Percentiles rank a stretch among this genome's conserved stretches.
Conservation (phyloP, 1,140 invertebrate species). For the Nasonia vitripennis region DNA sequence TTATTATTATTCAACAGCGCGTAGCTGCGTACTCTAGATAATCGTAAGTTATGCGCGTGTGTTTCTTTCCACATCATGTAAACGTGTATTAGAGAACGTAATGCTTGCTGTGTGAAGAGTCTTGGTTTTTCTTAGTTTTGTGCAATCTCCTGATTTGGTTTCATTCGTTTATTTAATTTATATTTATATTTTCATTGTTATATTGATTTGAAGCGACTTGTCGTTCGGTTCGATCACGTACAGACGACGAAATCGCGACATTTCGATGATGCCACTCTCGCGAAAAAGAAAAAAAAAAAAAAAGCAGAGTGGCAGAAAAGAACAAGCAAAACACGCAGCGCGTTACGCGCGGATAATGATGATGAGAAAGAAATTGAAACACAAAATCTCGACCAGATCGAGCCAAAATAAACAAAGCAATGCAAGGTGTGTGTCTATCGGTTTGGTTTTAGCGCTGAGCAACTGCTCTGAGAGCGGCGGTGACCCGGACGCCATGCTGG, state of each 20-base stretch:
- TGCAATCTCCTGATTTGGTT: slow-evolving; percentile 45
- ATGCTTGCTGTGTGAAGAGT: slow-evolving; percentile 55
- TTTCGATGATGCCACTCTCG: slow-evolving; percentile 53
- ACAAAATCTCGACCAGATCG: background rate
- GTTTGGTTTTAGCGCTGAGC: slow-evolving; percentile 76
- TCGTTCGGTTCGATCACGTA: slow-evolving; percentile 64
- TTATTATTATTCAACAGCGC: slow-evolving; percentile 54
- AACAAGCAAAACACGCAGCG: slow-evolving; percentile 2
- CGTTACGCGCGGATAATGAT: background rate
- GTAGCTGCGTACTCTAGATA: slow-evolving; percentile 53
- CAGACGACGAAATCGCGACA: slow-evolving; percentile 63
- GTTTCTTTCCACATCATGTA: slow-evolving; percentile 28
- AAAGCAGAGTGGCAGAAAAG: slow-evolving; percentile 33
- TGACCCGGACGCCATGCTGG: slow-evolving; percentile 73
- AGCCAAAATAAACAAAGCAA: slow-evolving; percentile 53
- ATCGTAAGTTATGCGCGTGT: slow-evolving; percentile 56
- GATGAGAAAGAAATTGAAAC: background rate
- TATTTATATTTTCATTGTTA: background rate
- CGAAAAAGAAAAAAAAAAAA: slow-evolving; percentile 34
- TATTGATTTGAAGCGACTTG: background rate
- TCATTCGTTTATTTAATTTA: slow-evolving; percentile 30
- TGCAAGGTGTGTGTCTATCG: slow-evolving; percentile 76
- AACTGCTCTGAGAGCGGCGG: slow-evolving; percentile 75
- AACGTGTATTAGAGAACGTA: background rate
- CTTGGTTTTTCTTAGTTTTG: slow-evolving; percentile 60